Base-by-base conservation (phyloP, 2,113 vertebrate species). In the Gasterosteus aculeatus region DNA sequence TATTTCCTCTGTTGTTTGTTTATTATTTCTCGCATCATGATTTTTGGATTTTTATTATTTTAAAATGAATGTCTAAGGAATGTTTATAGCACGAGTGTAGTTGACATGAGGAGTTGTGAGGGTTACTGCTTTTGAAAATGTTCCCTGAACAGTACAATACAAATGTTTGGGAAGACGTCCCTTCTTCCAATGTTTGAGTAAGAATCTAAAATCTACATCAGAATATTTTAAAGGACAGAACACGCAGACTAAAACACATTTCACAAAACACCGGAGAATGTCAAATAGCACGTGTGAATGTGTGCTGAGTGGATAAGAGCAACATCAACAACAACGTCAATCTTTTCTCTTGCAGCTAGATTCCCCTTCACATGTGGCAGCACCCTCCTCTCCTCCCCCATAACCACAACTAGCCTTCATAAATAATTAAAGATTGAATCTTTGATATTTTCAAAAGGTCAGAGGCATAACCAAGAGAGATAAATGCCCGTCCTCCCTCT, bases 391-490 rank as follows among this genome's bases (percentile, higher is more conserved):
- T 63, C 33, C 75, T 65, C 78, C 75, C 63, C 53, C 74, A 76
- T 83, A 76, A 93, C 90, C 74, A 80, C 71, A 71, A 90, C 90
- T 84, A 87, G 87, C 90, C 93, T 94, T 93, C 96, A 97, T 97
- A 96, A 96, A 96, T 97, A 96, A 96, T 97, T 96, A 95, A 96
- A 94, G 95, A 96, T 94, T 93, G 97, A 96, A 96, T 96, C 95
- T 95, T 93, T 96, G 96, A 95, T 98, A 96, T 97, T 97, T 97
- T 88, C 80, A 94, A 97, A 67, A 98, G 97, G 96, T 97, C 96
- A 96, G 88, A 86, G 81, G 89, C 93, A 94, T 93, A 94, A 95
- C 95, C 95, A 95, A 92, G 86, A 89, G 62, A 85, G 75, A 86
- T 85, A 93, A 91, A 92, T 87, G 91, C 80, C 90, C 90, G 72